A percentile compares a stretch with the other conserved stretches of the same genome.
phyloP scores from a whole-genome alignment of 2,888 invertebrate species.

The Alloscopus bannaensis region DNA sequence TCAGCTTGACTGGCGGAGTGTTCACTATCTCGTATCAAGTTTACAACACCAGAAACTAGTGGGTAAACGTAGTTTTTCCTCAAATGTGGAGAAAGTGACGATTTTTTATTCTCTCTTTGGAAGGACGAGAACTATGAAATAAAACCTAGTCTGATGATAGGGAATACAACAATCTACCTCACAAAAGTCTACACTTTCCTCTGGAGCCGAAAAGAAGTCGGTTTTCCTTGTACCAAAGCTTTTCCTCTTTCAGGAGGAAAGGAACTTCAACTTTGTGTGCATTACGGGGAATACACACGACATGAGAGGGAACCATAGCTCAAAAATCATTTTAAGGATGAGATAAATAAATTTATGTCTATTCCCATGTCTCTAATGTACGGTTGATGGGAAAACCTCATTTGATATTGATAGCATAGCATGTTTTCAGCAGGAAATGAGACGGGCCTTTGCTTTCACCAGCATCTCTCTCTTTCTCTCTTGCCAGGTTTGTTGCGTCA shows the following conservation, averaged over 20 bases:
- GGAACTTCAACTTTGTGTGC: too few relatives aligned
- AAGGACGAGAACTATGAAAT: too few relatives aligned
- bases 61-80: too few relatives aligned
- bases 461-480: too few relatives aligned
- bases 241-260: background rate
- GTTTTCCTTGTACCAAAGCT: background rate
- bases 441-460: conserved; percentile 57
- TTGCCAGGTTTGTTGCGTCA: too few relatives aligned
- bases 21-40: too few relatives aligned
- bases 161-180: background rate
- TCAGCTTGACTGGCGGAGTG: too few relatives aligned
- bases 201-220: background rate
- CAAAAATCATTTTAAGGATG: conserved; percentile 22
- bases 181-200: background rate
- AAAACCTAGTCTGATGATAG: background rate
- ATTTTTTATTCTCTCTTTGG: too few relatives aligned
- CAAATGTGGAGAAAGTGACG: too few relatives aligned
- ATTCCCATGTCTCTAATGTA: conserved; percentile 63
- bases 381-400: conserved; percentile 65
- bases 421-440: conserved; percentile 72
- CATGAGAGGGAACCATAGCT: background rate
- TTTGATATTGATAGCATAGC: conserved; percentile 71
- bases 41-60: too few relatives aligned
- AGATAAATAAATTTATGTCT: conserved; percentile 56
- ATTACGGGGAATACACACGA: too few relatives aligned